phyloP scores from a whole-genome alignment of 1,140 invertebrate species.

The Drosophila persimilis region DNA sequence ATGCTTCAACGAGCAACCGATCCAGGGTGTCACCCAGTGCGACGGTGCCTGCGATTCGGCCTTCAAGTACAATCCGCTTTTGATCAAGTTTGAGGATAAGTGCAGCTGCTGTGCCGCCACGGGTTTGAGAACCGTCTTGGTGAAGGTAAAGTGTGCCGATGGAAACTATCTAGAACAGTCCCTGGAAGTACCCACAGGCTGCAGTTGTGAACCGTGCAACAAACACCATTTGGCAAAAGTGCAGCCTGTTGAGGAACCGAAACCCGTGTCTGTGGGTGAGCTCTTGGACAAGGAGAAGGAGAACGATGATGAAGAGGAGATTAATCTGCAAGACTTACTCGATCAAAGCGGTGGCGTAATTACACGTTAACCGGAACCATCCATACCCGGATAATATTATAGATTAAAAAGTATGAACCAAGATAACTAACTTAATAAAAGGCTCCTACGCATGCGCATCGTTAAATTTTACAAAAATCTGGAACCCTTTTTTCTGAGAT shows the following conservation, averaged over 20 bases:
- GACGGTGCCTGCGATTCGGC: constrained; percentile 14
- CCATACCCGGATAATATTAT: too few species aligned
- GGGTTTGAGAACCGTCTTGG: not conserved
- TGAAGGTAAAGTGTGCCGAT: constrained; percentile 5
- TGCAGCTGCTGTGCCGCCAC: constrained; percentile 16
- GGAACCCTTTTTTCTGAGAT: too few species aligned
- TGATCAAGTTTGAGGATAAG: constrained; percentile 4
- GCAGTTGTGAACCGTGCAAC: constrained; percentile 7
- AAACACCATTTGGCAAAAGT: not conserved
- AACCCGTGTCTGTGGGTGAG: too few species aligned
- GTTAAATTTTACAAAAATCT: too few species aligned
- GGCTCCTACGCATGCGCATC: too few species aligned
- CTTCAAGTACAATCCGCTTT: constrained; percentile 4
- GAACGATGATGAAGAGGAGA: not conserved
- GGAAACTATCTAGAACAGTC: constrained; percentile 1
- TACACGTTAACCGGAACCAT: not conserved
- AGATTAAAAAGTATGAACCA: too few species aligned
- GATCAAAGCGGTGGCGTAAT: constrained; percentile 3
- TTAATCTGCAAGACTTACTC: constrained; percentile 5
- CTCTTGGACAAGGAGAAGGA: not conserved
- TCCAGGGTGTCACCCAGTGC: constrained; percentile 14
- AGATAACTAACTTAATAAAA: too few species aligned
- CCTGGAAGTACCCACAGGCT: constrained; percentile 6
- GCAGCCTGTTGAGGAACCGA: not conserved
- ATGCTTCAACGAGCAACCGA: constrained; percentile 1